Percentiles rank a stretch among this genome's conserved stretches.
phyloP scores from a whole-genome alignment of 1,140 invertebrate species.

The Nymphalis io region DNA sequence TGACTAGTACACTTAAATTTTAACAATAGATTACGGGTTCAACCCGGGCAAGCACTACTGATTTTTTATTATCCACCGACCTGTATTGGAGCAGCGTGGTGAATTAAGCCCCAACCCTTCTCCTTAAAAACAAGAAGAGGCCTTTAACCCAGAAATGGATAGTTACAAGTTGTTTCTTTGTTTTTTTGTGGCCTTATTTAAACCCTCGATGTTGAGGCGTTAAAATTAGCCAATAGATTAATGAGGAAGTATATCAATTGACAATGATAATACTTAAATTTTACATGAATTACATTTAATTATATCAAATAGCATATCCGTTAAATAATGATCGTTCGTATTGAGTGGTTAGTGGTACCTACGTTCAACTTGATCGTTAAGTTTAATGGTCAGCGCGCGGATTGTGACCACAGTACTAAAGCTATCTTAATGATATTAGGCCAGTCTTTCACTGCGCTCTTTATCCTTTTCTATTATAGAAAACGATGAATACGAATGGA shows the following conservation, averaged over 20 bases:
- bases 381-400: constrained; percentile 42
- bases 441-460: constrained; percentile 23
- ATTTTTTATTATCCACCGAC: no score
- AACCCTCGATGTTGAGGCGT: no score
- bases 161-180: no score
- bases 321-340: constrained; percentile 5
- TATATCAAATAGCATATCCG: neutral
- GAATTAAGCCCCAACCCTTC: no score
- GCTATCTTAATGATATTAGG: constrained; percentile 33
- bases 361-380: constrained; percentile 39
- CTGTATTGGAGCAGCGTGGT: no score
- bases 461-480: constrained; percentile 14
- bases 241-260: neutral
- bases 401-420: constrained; percentile 33
- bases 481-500: constrained; percentile 8
- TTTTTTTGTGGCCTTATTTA: no score
- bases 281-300: neutral
- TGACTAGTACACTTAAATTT: no score
- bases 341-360: constrained; percentile 4
- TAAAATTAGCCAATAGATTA: neutral
- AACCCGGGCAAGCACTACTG: no score
- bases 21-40: no score
- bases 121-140: no score
- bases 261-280: constrained; percentile 1
- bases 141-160: no score